A percentile compares a stretch with the other conserved stretches of the same genome.
Conservation (phyloP, 1,140 invertebrate species). For the Drosophila orena region DNA sequence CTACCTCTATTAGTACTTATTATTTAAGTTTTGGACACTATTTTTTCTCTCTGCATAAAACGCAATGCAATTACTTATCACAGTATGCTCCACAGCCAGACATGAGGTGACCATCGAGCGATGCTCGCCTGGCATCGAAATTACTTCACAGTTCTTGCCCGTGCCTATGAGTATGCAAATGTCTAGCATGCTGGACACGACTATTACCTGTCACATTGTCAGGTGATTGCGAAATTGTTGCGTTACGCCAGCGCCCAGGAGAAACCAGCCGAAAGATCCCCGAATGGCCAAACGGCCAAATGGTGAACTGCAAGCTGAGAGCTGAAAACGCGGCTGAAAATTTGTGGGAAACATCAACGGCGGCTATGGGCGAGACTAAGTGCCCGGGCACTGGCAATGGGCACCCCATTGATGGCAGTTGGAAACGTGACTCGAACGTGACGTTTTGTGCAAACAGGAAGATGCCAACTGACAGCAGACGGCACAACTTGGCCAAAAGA, state of each 20-base stretch:
- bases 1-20: background rate
- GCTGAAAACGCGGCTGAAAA: conserved; percentile 65
- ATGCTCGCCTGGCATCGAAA: conserved; percentile 58
- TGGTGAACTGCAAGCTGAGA: conserved; percentile 13
- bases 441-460: conserved; percentile 83
- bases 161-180: conserved; percentile 64
- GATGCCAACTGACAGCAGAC: conserved; percentile 74
- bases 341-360: conserved; percentile 82
- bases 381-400: conserved; percentile 27
- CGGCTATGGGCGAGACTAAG: conserved; percentile 60
- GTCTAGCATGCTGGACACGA: conserved; percentile 76
- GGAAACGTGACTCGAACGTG: conserved; percentile 81
- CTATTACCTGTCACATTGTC: conserved; percentile 84
- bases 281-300: conserved; percentile 13
- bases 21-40: background rate
- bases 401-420: conserved; percentile 61
- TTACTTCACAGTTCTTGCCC: conserved; percentile 61
- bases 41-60: conserved; percentile 26
- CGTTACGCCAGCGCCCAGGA: conserved; percentile 69
- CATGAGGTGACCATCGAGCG: conserved; percentile 34
- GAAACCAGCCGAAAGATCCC: conserved; percentile 8
- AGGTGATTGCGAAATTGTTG: conserved; percentile 83
- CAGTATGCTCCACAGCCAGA: conserved; percentile 63
- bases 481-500: conserved; percentile 21
- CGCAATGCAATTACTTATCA: conserved; percentile 82